A percentile compares a stretch with the other conserved stretches of the same genome.
Conservation (phyloP, 2,113 vertebrate genomes). For the Meleagris gallopavo region DNA sequence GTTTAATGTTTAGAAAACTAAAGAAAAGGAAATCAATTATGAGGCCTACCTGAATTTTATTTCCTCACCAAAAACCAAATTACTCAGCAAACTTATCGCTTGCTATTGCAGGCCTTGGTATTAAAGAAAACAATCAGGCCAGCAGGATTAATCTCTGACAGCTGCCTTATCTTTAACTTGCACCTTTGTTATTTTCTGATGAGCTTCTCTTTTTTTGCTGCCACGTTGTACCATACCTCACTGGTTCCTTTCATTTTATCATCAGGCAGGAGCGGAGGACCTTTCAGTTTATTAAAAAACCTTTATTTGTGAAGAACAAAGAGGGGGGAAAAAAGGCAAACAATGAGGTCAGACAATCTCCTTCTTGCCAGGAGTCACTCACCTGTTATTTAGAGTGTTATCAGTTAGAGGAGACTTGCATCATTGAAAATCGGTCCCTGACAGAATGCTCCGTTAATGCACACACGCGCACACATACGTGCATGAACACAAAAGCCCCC, state of each 20-base stretch:
- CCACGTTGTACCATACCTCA: slow-evolving; percentile 99
- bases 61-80: slow-evolving; percentile 98
- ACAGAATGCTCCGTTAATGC: slow-evolving; percentile 74
- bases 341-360: slow-evolving; percentile 99
- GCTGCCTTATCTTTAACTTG: slow-evolving; percentile 99
- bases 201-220: slow-evolving; percentile 93
- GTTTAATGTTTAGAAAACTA: slow-evolving; percentile 89
- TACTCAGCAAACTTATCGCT: slow-evolving; percentile 99
- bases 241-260: slow-evolving; percentile 99
- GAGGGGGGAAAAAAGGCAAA: slow-evolving; percentile 90
- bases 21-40: slow-evolving; percentile 99
- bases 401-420: slow-evolving; percentile 87
- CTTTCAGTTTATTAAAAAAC: slow-evolving; percentile 99
- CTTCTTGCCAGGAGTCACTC: slow-evolving; percentile 97
- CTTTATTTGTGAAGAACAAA: slow-evolving; percentile 99
- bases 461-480: not conserved
- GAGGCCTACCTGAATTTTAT: slow-evolving; percentile 99
- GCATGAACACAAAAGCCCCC: slow-evolving; percentile 28
- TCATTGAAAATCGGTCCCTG: slow-evolving; percentile 79
- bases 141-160: slow-evolving; percentile 99
- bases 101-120: slow-evolving; percentile 98
- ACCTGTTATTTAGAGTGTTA: slow-evolving; percentile 99
- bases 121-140: slow-evolving; percentile 99
- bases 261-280: slow-evolving; percentile 91
- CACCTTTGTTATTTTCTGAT: slow-evolving; percentile 99